Evolutionary conservation across 2,797 vertebrate genomes (phyloP), one percentile per base, ranked within the genome.

Genomic region (Ceyx erithaca): DNA sequence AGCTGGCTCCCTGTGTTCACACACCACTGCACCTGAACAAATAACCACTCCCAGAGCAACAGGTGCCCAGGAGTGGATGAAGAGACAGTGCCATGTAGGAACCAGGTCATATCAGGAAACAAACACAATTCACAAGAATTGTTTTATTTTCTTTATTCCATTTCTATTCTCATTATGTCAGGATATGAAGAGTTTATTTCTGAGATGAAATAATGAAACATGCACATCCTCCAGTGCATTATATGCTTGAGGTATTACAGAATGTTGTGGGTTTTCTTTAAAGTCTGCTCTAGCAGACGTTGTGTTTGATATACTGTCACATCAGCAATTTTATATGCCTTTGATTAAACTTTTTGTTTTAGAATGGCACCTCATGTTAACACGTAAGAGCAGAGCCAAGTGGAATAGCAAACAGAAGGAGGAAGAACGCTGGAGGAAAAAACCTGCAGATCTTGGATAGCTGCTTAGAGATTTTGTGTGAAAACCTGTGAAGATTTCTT

Each of bases 401-500:
- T 19, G 49, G 58, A 92, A 87, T 78, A 88, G 54, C 67, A 90
- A 79, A 76, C 48, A 86, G 78, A 79, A 82, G 75, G 59, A 70
- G 23, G 25, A 78, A 87, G 63, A 93, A 75, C 1, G 10, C 77
- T 80, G 79, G 58, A 94, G 57, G 77, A 82, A 88, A 95, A 94
- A 91, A 69, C 15, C 71, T 90, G 62, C 54, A 85, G 25, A 55
- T 89, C 80, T 82, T 90, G 81, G 86, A 80, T 68, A 78, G 59
- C 75, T 87, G 66, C 59, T 87, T 89, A 87, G 69, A 89, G 69
- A 84, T 89, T 90, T 90, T 85, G 19, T 92, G 71, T 14, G 41
- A 94, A 94, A 96, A 89, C 69, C 75, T 92, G 81, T 89, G 93
- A 93, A 94, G 58, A 82, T 71, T 67, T 91, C 54, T 91, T 87